These are phyloP conservation scores for Eupelmus urozonus DNA, from an alignment of 2,888 invertebrate genomes.

Conservation along the genomic window DNA sequence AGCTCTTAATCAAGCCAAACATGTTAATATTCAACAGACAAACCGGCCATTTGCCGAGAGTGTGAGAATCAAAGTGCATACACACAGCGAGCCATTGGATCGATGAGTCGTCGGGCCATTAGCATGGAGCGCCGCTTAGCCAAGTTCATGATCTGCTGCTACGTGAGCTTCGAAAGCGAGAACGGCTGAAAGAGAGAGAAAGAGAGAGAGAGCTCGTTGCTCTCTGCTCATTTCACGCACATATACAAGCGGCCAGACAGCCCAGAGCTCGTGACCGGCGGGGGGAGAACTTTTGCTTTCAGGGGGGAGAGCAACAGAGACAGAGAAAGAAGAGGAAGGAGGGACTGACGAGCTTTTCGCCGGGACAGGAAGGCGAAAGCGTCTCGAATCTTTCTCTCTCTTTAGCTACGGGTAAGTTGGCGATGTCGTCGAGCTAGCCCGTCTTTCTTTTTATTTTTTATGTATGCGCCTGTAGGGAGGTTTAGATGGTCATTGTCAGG, in stretches of 20 bases:
- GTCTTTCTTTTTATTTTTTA: no score
- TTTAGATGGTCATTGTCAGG: no score
- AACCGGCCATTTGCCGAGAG: no score
- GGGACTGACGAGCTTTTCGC: slow-evolving; percentile 21
- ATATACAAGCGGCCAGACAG: background rate
- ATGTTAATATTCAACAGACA: no score
- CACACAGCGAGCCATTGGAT: background rate
- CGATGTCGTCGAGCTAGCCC: background rate
- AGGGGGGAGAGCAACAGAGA: background rate
- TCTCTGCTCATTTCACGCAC: slow-evolving; percentile 22
- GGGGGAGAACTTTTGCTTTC: slow-evolving; percentile 5
- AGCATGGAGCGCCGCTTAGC: slow-evolving; percentile 64
- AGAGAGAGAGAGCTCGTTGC: background rate
- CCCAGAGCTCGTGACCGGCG: background rate
- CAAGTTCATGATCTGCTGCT: slow-evolving; percentile 55
- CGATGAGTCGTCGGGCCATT: slow-evolving; percentile 62
- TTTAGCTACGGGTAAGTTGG: slow-evolving; percentile 30
- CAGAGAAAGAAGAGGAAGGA: slow-evolving; percentile 19
- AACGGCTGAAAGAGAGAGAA: slow-evolving; percentile 64
- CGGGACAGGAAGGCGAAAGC: slow-evolving; percentile 27
- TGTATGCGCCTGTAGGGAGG: no score
- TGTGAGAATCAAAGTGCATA: no score
- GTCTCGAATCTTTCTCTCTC: slow-evolving; percentile 2
- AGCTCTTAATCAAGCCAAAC: no score
- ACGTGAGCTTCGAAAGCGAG: slow-evolving; percentile 66